A percentile compares a stretch with the other conserved stretches of the same genome.
These are phyloP conservation scores for Cebidichthys violaceus DNA, from an alignment of 2,113 vertebrate genomes.

Conservation along the genomic window DNA sequence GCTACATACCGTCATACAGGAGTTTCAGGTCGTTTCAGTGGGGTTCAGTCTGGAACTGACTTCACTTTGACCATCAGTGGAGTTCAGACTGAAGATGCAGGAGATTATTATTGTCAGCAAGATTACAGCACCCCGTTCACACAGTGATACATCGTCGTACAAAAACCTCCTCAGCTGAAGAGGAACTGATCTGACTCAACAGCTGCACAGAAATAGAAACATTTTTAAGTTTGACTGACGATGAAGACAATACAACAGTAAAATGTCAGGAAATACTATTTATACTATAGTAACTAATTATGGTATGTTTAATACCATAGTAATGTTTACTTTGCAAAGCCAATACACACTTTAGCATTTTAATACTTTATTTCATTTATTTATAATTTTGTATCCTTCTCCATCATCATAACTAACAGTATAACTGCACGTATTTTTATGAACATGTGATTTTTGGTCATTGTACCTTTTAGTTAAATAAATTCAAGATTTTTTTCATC, in stretches of 20 bases:
- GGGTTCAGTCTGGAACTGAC: background rate
- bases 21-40: background rate
- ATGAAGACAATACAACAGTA: background rate
- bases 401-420: too few species aligned
- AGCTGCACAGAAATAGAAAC: background rate
- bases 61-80: slow-evolving; percentile 23
- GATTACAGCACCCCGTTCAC: background rate
- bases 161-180: background rate
- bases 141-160: background rate
- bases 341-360: too few species aligned
- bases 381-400: too few species aligned
- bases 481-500: too few species aligned
- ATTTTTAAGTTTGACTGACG: background rate
- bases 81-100: background rate
- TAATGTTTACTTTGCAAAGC: too few species aligned
- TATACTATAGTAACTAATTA: background rate
- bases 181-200: background rate
- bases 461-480: too few species aligned
- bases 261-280: background rate
- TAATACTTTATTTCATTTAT: too few species aligned
- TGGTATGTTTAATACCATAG: too few species aligned
- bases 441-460: too few species aligned
- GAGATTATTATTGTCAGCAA: slow-evolving; percentile 6
- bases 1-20: background rate
- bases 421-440: too few species aligned